A percentile compares a stretch with the other conserved stretches of the same genome.
Conservation (phyloP, 2,113 vertebrate species). For the Andinoacara biseriatus region DNA sequence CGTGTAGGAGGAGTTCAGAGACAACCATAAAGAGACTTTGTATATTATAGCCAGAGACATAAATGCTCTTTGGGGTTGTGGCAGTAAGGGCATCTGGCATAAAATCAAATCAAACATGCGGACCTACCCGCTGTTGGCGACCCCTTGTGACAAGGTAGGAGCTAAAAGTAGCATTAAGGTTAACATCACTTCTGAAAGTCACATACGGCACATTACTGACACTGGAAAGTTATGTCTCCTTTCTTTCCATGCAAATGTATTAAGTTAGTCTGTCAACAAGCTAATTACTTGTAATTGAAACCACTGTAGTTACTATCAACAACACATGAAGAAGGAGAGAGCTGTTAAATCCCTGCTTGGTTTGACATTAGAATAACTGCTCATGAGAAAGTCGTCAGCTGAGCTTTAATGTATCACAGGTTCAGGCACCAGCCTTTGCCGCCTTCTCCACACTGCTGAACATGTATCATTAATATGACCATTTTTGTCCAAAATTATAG, state of each 20-base stretch:
- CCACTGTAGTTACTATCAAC: not conserved
- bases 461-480: slow-evolving; percentile 51
- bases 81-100: not conserved
- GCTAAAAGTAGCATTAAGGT: not conserved
- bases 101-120: not conserved
- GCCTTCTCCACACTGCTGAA: slow-evolving; percentile 21
- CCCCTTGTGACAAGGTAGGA: not conserved
- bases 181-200: not conserved
- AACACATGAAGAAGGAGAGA: not conserved
- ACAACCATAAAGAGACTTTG: not conserved
- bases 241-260: not conserved
- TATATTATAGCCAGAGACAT: not conserved
- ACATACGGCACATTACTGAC: not conserved
- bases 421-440: slow-evolving; percentile 14
- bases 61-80: not conserved
- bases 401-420: slow-evolving; percentile 40
- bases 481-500: slow-evolving; percentile 43
- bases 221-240: not conserved
- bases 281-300: not conserved
- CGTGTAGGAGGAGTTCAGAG: not conserved
- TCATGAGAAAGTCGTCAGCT: slow-evolving; percentile 31
- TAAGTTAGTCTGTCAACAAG: not conserved
- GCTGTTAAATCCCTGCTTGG: not conserved
- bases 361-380: slow-evolving; percentile 57
- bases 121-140: not conserved